phyloP scores from a whole-genome alignment of 2,797 vertebrate genomes.

The Hypotaenidia philippensis region DNA sequence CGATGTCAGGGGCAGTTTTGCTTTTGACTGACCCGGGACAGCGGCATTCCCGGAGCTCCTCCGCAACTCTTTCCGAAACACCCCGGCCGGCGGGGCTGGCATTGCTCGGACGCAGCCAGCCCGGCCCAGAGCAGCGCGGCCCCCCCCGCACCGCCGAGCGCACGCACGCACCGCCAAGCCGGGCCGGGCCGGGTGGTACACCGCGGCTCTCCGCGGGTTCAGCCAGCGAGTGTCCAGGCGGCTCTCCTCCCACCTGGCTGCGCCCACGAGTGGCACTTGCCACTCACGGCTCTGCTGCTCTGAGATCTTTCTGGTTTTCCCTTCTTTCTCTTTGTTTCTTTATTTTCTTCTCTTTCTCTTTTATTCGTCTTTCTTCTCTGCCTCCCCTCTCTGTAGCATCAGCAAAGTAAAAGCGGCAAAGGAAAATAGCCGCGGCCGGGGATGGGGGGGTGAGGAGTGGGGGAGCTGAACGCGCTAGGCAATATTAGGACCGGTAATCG shows the following conservation, averaged over 20 bases:
- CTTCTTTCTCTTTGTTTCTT: not conserved
- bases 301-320: not conserved
- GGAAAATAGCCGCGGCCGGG: too few species aligned
- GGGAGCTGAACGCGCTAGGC: too few species aligned
- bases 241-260: not conserved
- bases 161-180: too few species aligned
- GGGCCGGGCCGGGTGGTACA: not conserved
- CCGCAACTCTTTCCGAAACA: not conserved
- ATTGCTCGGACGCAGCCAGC: not conserved
- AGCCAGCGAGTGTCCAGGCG: fast-evolving
- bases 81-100: not conserved
- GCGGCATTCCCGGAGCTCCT: not conserved
- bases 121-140: not conserved
- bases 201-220: not conserved
- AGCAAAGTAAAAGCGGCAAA: not conserved
- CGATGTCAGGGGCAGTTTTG: not conserved
- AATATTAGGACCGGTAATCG: not conserved
- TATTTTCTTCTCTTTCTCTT: too few species aligned
- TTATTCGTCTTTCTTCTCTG: fast-evolving
- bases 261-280: not conserved
- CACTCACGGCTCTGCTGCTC: not conserved
- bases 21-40: not conserved
- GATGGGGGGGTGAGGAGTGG: too few species aligned
- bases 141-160: not conserved
- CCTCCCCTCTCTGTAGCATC: not conserved